A percentile compares a stretch with the other conserved stretches of the same genome.
Evolutionary conservation across 2,797 vertebrate species (phyloP).

Genomic region (Malacoctenus gilli): DNA sequence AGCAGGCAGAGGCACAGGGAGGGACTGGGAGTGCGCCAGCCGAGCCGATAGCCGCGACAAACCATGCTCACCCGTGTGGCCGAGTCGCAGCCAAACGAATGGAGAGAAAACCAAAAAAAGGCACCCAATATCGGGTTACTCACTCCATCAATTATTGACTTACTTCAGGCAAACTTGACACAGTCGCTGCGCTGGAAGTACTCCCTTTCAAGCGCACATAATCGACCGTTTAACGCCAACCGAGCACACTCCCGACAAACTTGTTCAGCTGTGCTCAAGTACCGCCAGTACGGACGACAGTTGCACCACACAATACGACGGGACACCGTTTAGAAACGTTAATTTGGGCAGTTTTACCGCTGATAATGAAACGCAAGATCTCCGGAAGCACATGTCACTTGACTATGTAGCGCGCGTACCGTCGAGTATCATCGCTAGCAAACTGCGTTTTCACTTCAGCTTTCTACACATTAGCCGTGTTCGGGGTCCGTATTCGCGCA

Average conservation of each 20-base stretch:
- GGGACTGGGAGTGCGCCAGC: slow-evolving; percentile 28
- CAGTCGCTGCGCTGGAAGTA: not conserved
- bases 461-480: no score
- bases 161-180: slow-evolving; percentile 14
- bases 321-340: not conserved
- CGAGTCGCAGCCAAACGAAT: not conserved
- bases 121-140: accelerated
- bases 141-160: accelerated
- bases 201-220: slow-evolving; percentile 4
- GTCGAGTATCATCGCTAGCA: slow-evolving; percentile 45
- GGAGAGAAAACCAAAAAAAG: not conserved
- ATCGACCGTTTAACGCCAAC: slow-evolving; percentile 3
- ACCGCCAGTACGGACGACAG: not conserved
- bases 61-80: no score
- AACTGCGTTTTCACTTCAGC: slow-evolving; percentile 45
- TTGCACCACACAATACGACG: no score
- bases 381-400: slow-evolving; percentile 79
- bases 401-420: slow-evolving; percentile 60
- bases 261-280: not conserved
- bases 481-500: no score
- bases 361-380: slow-evolving; percentile 63
- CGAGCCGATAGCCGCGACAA: slow-evolving; percentile 17
- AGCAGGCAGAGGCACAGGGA: slow-evolving; percentile 23
- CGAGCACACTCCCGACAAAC: slow-evolving; percentile 28
- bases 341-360: slow-evolving; percentile 29